Base-by-base conservation (phyloP, 2,113 vertebrate species). In the Crotalus helleri region DNA sequence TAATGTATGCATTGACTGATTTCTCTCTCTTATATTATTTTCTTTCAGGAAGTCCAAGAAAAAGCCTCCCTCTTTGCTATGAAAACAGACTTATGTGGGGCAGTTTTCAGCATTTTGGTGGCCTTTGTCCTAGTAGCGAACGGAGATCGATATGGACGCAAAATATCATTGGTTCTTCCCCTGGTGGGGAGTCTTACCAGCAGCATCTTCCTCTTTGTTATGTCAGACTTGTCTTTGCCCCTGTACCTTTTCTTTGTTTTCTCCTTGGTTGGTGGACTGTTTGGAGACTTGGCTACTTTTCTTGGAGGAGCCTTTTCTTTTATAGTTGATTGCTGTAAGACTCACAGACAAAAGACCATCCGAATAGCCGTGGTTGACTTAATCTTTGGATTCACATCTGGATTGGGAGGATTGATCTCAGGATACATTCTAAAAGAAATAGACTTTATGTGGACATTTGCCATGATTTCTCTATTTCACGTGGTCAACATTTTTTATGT, bases 331-430 rank as follows among this genome's bases (percentile, higher is more conserved):
- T 93, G 98, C 39, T 98, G 98, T 51, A 96, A 98, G 0, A 97
- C 98, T 39, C 96, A 97, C 19, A 98, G 96, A 39, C 97, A 98
- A 92, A 99, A 98, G 97, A 99, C 98, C 0, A 96, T 98, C 3
- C 98, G 98, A 87, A 99, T 99, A 97, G 99, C 99, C 0, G 96
- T 98, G 39, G 49, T 99, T 69, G 99, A 99, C 96, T 98, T 99
- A 97, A 97, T 99, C 95, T 97, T 98, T 10, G 99, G 99, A 61
- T 87, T 99, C 85, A 94, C 98, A 1, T 98, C 98, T 9, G 99
- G 99, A 1, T 91, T 98, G 86, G 98, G 98, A 11, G 97, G 98
- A 9, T 94, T 99, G 90, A 97, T 96, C 10, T 98, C 99, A 5
- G 99, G 99, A 49, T 99, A 99, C 96, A 98, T 99, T 92, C 95